phyloP scores from a whole-genome alignment of 2,113 vertebrate species.

The Solea solea region DNA sequence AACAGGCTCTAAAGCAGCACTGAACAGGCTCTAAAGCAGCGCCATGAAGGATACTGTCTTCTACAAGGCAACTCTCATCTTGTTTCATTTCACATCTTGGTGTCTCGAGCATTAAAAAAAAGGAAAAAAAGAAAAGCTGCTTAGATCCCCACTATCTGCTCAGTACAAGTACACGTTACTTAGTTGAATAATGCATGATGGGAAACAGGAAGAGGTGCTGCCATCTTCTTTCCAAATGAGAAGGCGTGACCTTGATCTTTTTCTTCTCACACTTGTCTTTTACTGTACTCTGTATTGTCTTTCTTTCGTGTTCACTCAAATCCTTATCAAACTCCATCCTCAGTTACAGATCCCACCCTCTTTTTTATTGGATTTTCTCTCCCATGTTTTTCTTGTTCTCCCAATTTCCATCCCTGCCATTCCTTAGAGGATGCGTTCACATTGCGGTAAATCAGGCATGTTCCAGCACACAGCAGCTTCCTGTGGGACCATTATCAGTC shows the following conservation, averaged over 20 bases:
- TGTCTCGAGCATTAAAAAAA: conserved; percentile 32
- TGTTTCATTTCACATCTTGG: conserved; percentile 37
- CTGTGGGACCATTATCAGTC: neutral
- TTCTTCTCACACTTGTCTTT: neutral
- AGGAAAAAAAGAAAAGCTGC: conserved; percentile 52
- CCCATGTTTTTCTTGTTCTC: neutral
- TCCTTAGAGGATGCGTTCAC: neutral
- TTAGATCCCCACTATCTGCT: conserved; percentile 43
- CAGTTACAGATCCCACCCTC: neutral
- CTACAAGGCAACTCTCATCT: conserved; percentile 20
- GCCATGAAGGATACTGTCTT: too few relatives aligned
- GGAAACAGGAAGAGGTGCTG: conserved; percentile 54
- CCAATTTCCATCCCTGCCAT: neutral
- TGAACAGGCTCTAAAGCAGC: conserved; percentile 23
- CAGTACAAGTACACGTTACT: conserved; percentile 45
- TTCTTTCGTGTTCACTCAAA: neutral
- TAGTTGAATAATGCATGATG: conserved; percentile 68
- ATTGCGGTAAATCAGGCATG: conserved; percentile 11
- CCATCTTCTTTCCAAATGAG: conserved; percentile 32
- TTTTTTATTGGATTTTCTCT: neutral
- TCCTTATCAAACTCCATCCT: neutral
- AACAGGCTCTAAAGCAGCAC: conserved; percentile 26
- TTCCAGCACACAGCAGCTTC: conserved; percentile 10
- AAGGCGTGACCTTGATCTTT: conserved; percentile 19
- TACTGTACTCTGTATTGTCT: neutral